phyloP scores from a whole-genome alignment of 2,113 vertebrate species.

The Sylvia atricapilla region DNA sequence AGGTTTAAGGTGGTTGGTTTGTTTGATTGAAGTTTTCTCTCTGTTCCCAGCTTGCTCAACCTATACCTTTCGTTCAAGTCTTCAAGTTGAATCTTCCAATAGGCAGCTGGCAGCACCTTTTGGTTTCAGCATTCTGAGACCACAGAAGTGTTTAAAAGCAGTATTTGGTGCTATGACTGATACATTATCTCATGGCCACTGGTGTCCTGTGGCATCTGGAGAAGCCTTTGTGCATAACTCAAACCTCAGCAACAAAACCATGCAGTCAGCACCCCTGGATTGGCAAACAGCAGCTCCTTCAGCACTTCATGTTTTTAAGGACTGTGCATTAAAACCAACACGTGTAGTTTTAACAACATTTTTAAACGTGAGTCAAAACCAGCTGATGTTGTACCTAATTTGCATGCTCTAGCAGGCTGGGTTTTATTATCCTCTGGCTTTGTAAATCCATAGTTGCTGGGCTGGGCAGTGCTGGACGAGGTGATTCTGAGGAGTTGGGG shows the following conservation, averaged over 20 bases:
- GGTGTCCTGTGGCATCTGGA: background rate
- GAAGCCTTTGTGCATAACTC: background rate
- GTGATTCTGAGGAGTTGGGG: background rate
- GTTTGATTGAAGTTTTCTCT: background rate
- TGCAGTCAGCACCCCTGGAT: rapidly evolving
- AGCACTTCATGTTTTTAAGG: background rate
- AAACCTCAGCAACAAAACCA: background rate
- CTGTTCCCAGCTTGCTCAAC: background rate
- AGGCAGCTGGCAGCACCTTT: background rate
- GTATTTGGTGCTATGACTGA: background rate
- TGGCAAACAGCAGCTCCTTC: background rate
- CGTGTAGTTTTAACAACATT: background rate
- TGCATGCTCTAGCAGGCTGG: background rate
- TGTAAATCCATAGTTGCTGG: background rate
- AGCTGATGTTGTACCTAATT: background rate
- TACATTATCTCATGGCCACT: background rate
- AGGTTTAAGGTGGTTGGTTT: background rate
- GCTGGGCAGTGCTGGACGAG: background rate
- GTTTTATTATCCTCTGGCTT: background rate
- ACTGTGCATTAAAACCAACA: background rate
- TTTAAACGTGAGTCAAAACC: background rate
- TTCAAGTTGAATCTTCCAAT: background rate
- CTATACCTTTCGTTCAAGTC: background rate
- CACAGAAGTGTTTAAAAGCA: background rate
- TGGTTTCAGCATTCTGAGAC: background rate